These are phyloP conservation scores for Dysdera silvatica DNA, from an alignment of 1,140 invertebrate species.

Conservation along the genomic window DNA sequence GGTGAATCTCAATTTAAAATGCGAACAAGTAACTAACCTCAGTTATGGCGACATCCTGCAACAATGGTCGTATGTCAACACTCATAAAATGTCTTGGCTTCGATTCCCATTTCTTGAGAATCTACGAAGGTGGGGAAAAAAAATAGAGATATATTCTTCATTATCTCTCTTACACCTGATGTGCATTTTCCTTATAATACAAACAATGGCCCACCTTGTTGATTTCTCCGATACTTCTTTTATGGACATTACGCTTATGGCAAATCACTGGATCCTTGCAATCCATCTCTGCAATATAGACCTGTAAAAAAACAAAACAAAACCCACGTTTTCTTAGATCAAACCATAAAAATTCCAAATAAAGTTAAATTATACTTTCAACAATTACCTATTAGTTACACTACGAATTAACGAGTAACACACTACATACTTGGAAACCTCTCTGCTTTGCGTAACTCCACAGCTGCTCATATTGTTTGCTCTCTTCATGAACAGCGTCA, in stretches of 20 bases:
- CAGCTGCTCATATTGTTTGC: slow-evolving; percentile 70
- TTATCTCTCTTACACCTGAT: too few relatives aligned
- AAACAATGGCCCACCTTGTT: slow-evolving; percentile 45
- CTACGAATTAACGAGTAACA: too few relatives aligned
- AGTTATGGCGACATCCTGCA: slow-evolving; percentile 66
- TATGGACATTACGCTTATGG: slow-evolving; percentile 73
- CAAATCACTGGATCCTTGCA: slow-evolving; percentile 63
- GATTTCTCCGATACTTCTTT: slow-evolving; percentile 68
- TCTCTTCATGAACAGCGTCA: slow-evolving; percentile 75
- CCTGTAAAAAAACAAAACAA: slow-evolving; percentile 53
- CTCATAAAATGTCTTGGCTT: slow-evolving; percentile 58
- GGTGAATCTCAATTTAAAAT: too few relatives aligned
- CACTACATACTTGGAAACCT: slow-evolving; percentile 86
- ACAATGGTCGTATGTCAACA: slow-evolving; percentile 67
- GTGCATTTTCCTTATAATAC: not conserved
- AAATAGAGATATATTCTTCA: not conserved
- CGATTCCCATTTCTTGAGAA: slow-evolving; percentile 65
- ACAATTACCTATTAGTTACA: too few relatives aligned
- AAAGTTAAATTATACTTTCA: too few relatives aligned
- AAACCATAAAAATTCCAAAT: too few relatives aligned
- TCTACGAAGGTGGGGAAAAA: slow-evolving; percentile 44
- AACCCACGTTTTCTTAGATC: too few relatives aligned
- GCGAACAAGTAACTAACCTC: slow-evolving; percentile 49
- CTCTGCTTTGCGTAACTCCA: slow-evolving; percentile 77
- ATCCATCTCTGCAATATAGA: slow-evolving; percentile 79